A percentile compares a stretch with the other conserved stretches of the same genome.
phyloP scores from a whole-genome alignment of 2,888 invertebrate species.

The Theodoxus fluviatilis region DNA sequence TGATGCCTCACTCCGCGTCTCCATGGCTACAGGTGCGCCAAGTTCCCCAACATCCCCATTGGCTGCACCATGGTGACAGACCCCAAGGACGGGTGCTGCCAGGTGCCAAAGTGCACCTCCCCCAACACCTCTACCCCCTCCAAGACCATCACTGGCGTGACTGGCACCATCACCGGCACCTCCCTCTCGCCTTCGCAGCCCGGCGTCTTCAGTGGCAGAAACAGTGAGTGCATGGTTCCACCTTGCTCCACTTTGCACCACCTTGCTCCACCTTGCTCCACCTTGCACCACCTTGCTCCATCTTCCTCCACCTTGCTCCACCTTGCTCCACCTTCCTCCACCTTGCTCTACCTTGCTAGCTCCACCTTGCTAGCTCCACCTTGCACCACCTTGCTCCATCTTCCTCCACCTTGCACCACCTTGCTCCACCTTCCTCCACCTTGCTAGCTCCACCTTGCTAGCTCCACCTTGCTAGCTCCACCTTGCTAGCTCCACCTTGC shows the following conservation, averaged over 20 bases:
- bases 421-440: no score
- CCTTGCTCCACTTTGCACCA: background rate
- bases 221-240: slow-evolving; percentile 23
- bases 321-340: no score
- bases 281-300: no score
- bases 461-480: no score
- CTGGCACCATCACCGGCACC: slow-evolving; percentile 39
- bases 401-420: no score
- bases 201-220: slow-evolving; percentile 29
- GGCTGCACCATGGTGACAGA: slow-evolving; percentile 42
- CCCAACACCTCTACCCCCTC: slow-evolving; percentile 36
- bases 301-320: no score
- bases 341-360: no score
- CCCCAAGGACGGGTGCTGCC: slow-evolving; percentile 44
- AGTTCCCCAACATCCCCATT: slow-evolving; percentile 36
- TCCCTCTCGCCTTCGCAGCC: slow-evolving; percentile 34
- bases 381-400: no score
- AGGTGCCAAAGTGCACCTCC: slow-evolving; percentile 39
- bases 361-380: no score
- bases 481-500: no score
- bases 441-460: no score
- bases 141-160: slow-evolving; percentile 38
- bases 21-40: slow-evolving; percentile 36
- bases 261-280: background rate
- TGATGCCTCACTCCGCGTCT: background rate